Base-by-base conservation (phyloP, 2,113 vertebrate species). In the Semicossyphus pulcher region DNA sequence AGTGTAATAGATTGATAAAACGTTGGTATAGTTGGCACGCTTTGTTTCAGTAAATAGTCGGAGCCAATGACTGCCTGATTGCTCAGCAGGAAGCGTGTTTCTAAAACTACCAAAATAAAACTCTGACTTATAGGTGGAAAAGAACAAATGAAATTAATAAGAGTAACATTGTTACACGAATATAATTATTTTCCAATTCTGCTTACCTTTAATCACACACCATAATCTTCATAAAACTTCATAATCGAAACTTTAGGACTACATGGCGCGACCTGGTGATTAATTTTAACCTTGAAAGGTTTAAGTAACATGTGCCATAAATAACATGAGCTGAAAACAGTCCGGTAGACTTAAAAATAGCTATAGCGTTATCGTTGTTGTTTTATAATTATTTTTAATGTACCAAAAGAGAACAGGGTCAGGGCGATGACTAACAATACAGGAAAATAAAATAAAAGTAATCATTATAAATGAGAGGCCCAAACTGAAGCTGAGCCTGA, bases 41-140 rank as follows among this genome's bases (percentile, higher is more conserved):
- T 52, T 64, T 25, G 28, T 64, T 78, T 69, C 87, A 87, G 80
- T 25, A 86, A 71, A n/a, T 88, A 89, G 85, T 20, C 76, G 49
- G 70, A 45, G 32, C 70, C 87, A 42, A 1, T 23, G 59, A 1
- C 37, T 57, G 29, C 48, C 21, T 58, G 10, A 71, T 31, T 49
- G n/a, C 34, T 20, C 11, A 56, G 34, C 72, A 65, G 54, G 67
- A 75, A 83, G 58, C 49, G 45, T 78, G 37, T 21, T 21, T 58
- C 12, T 25, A 18, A 53, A 66, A 59, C 44, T 68, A 70, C 8
- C n/a, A 49, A 60, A 69, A 70, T 47, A 61, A 72, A n/a, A 74
- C 8, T 11, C 6, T 4, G 3, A 45, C 49, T 25, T 10, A n/a
- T n/a, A 11, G 9, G 3, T 5, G 2, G 18, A 26, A 34, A 61